A percentile compares a stretch with the other conserved stretches of the same genome.
Evolutionary conservation across 2,113 vertebrate species (phyloP).

Genomic region (Oncorhynchus masou): DNA sequence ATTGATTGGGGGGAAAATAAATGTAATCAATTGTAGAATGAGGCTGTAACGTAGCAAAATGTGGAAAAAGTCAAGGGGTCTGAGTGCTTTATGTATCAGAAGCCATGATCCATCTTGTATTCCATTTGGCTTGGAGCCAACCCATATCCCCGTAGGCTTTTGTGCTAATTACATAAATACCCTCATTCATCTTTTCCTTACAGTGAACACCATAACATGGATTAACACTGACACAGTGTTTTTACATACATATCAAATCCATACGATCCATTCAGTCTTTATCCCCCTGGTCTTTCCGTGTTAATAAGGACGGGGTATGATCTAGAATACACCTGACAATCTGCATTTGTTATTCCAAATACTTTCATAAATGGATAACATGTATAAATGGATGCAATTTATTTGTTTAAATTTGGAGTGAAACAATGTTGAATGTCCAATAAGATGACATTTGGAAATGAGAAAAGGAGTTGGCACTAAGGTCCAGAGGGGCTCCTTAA

Average conservation of each 20-base stretch:
- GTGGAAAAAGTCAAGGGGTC: too few relatives aligned
- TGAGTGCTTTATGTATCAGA: constrained; percentile 30
- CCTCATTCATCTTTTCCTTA: constrained; percentile 45
- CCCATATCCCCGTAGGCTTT: constrained; percentile 58
- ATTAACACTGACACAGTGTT: constrained; percentile 9
- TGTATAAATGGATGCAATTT: too few relatives aligned
- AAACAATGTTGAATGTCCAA: background rate
- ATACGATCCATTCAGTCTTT: constrained; percentile 25
- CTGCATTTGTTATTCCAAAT: constrained; percentile 1
- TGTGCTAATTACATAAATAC: constrained; percentile 55
- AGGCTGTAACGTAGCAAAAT: too few relatives aligned
- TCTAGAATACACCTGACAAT: background rate
- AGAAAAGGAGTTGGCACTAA: too few relatives aligned
- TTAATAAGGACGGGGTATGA: constrained; percentile 9
- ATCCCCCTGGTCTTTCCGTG: constrained; percentile 11
- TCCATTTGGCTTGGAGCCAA: constrained; percentile 47
- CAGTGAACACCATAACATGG: constrained; percentile 26
- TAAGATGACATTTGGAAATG: background rate
- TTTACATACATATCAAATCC: constrained; percentile 18
- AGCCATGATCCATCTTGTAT: constrained; percentile 48
- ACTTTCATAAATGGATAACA: background rate
- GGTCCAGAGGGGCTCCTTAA: too few relatives aligned
- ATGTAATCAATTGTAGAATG: too few relatives aligned
- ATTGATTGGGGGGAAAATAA: too few relatives aligned
- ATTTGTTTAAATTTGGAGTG: too few relatives aligned